phyloP scores from a whole-genome alignment of 64 coral and sea anemone genomes.

The Stichodactyla mertensii region DNA sequence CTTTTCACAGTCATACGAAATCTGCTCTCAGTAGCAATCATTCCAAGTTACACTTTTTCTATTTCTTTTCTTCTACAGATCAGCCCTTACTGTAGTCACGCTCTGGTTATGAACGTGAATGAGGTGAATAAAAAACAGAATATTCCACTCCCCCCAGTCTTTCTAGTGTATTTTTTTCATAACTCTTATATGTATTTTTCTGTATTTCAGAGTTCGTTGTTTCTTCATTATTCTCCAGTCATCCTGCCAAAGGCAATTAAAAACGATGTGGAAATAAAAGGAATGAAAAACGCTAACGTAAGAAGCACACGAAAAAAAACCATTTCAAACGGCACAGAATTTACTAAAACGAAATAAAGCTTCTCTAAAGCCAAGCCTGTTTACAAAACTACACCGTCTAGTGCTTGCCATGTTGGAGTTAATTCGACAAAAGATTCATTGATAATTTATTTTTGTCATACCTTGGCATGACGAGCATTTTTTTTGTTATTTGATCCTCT shows the following conservation, averaged over 20 bases:
- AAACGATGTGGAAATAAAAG: slow-evolving; percentile 63
- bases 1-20: too few relatives aligned
- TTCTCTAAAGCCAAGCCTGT: too few relatives aligned
- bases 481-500: too few relatives aligned
- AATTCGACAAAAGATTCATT: too few relatives aligned
- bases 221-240: slow-evolving; percentile 38
- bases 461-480: too few relatives aligned
- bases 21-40: too few relatives aligned
- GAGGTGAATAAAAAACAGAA: slow-evolving; percentile 12
- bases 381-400: too few relatives aligned
- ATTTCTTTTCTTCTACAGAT: slow-evolving; percentile 23
- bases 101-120: slow-evolving; percentile 45
- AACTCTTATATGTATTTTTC: background rate
- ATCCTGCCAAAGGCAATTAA: slow-evolving; percentile 76
- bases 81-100: slow-evolving; percentile 52
- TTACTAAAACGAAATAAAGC: too few relatives aligned
- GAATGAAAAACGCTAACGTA: slow-evolving; percentile 86
- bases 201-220: background rate
- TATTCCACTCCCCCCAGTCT: background rate
- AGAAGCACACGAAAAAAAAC: background rate
- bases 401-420: too few relatives aligned
- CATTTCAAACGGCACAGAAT: background rate
- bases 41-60: too few relatives aligned
- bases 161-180: background rate
- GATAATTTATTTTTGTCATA: too few relatives aligned